phyloP scores from a whole-genome alignment of 2,113 vertebrate species.

The Myiagra hebetior region DNA sequence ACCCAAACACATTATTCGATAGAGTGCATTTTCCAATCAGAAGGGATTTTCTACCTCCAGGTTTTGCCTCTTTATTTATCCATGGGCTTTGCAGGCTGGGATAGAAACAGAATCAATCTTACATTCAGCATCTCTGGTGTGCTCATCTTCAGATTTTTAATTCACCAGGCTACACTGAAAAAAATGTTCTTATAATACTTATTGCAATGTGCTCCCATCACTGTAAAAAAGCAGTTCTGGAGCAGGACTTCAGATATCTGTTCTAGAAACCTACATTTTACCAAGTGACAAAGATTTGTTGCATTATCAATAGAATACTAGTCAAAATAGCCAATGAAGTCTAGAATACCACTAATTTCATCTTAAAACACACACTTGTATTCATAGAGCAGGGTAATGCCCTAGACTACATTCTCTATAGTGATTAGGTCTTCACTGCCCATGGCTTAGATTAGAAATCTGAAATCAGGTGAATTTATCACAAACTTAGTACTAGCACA shows the following conservation, averaged over 20 bases:
- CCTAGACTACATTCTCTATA: not conserved
- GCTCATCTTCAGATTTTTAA: not conserved
- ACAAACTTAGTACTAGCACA: not conserved
- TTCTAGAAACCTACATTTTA: not conserved
- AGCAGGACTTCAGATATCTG: not conserved
- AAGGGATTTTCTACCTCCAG: not conserved
- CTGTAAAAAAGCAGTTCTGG: not conserved
- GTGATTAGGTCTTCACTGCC: not conserved
- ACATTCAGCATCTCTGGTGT: not conserved
- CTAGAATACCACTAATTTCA: not conserved
- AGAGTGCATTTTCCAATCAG: not conserved
- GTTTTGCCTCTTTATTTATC: not conserved
- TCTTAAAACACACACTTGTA: not conserved
- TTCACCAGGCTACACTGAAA: not conserved
- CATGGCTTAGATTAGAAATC: not conserved
- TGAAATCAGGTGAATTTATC: not conserved
- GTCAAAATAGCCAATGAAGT: not conserved
- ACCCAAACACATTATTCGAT: not conserved
- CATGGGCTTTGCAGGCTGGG: rapidly evolving
- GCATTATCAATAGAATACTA: not conserved
- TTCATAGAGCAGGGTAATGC: not conserved
- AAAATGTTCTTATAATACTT: not conserved
- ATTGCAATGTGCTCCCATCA: not conserved
- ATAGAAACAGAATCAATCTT: not conserved
- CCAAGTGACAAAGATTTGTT: not conserved